A percentile compares a stretch with the other conserved stretches of the same genome.
Evolutionary conservation across 2,888 invertebrate genomes (phyloP).

Genomic region (Stenchaetothrips biformis): DNA sequence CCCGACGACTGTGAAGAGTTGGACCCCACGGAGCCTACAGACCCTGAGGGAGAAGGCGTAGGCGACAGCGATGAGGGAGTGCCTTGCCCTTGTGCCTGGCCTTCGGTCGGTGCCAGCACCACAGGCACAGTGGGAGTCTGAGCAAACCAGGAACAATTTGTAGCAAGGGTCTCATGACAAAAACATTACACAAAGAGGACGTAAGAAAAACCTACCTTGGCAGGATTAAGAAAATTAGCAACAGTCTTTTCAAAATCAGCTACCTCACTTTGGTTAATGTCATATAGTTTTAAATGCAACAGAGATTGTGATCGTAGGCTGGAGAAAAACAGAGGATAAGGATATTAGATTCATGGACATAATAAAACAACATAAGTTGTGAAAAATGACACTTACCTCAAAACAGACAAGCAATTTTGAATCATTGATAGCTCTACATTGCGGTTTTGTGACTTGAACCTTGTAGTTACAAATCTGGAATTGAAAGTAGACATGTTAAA

Average conservation of each 20-base stretch:
- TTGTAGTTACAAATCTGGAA: constrained; percentile 63
- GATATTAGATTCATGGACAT: constrained; percentile 21
- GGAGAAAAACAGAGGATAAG: constrained; percentile 36
- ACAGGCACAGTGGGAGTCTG: constrained; percentile 46
- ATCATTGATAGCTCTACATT: constrained; percentile 54
- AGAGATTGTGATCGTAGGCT: constrained; percentile 89
- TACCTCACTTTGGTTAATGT: constrained; percentile 74
- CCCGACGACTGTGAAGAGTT: constrained; percentile 60
- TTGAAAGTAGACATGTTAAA: constrained; percentile 38
- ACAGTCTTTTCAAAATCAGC: constrained; percentile 72
- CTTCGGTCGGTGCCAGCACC: background rate
- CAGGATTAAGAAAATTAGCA: constrained; percentile 73
- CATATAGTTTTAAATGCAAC: constrained; percentile 80
- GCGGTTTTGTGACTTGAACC: constrained; percentile 60
- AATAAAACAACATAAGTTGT: constrained; percentile 34
- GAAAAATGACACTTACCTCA: constrained; percentile 54
- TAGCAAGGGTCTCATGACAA: constrained; percentile 28
- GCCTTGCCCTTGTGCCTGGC: constrained; percentile 48
- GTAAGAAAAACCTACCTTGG: constrained; percentile 43
- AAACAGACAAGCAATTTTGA: constrained; percentile 65
- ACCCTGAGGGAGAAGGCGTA: constrained; percentile 80
- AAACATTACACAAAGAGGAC: constrained; percentile 38
- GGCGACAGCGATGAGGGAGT: constrained; percentile 85
- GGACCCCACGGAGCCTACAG: constrained; percentile 71
- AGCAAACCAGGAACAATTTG: constrained; percentile 35